Conservation (phyloP, 2,797 vertebrate genomes). For the Gobionotothen gibberifrons region DNA sequence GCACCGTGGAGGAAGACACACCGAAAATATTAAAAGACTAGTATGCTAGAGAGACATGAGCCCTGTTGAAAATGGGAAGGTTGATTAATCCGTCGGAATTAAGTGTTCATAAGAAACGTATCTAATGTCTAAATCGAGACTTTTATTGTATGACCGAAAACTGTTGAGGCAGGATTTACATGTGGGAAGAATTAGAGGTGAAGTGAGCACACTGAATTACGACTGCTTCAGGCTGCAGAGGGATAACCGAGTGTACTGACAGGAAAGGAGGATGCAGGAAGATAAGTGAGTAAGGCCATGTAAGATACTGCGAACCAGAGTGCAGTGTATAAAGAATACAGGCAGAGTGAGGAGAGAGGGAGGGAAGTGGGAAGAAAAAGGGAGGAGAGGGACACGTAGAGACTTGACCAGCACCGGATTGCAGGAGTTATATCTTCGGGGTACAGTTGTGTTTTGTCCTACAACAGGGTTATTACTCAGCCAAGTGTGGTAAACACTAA, state of each 20-base stretch:
- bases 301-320: conserved; percentile 34
- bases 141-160: not conserved
- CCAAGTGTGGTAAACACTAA: conserved; percentile 78
- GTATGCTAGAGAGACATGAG: conserved; percentile 36
- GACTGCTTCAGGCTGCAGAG: conserved; percentile 47
- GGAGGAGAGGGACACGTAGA: conserved; percentile 36
- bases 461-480: conserved; percentile 77
- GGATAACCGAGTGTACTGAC: conserved; percentile 32
- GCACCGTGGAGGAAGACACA: conserved; percentile 61
- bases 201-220: conserved; percentile 27
- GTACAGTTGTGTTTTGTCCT: conserved; percentile 73
- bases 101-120: conserved; percentile 23
- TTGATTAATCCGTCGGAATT: conserved; percentile 55
- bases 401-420: conserved; percentile 54
- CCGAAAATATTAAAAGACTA: conserved; percentile 44
- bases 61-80: conserved; percentile 31
- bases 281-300: conserved; percentile 31
- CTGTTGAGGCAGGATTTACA: conserved; percentile 38
- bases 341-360: conserved; percentile 21
- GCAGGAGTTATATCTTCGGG: conserved; percentile 70
- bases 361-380: conserved; percentile 27
- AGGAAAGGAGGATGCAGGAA: conserved; percentile 39
- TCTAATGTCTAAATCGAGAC: conserved; percentile 5
- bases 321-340: conserved; percentile 35
- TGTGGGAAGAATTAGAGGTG: conserved; percentile 31